Evolutionary conservation across 2,888 invertebrate genomes (phyloP), one percentile per base, ranked within the genome.

Genomic region (Scrobipalpa costella): DNA sequence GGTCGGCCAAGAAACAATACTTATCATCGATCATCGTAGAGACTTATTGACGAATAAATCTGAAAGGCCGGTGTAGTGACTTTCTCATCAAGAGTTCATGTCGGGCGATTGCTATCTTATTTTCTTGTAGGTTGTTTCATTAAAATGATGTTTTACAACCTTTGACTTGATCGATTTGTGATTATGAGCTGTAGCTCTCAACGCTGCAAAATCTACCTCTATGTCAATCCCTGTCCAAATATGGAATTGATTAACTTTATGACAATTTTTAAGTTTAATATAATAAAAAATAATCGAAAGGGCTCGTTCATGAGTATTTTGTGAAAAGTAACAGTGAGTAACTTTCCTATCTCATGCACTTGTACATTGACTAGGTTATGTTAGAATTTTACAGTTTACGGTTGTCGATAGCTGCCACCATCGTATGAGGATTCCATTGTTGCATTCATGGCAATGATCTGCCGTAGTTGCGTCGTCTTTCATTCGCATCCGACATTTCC

Each of bases 391-490:
- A 77, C 76, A 77, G 73, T 75, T 88, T 88, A 85, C 75, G 78
- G 80, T 77, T 77, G 81, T 71, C 78, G 84, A 89, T 88, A 87
- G 85, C 83, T 88, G 88, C 89, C 89, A 88, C 88, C 86, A 86
- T 85, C 84, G 83, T 80, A 83, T 71, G 81, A 83, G 83, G 87
- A 81, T 83, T 81, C 87, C 88, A 90, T 91, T 91, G 90, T 91
- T 89, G 85, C 85, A 88, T 90, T 88, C 85, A 88, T 81, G 78
- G 85, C 86, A 85, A 86, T 84, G 88, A 90, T 87, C 86, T 77
- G 83, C 75, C 81, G 80, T 84, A 86, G 85, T 85, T 81, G 84
- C 85, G 83, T 82, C 85, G 85, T 81, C 84, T 86, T 85, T 87
- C 83, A 85, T 88, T 84, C 85, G 84, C 88, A 88, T 89, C 86